phyloP scores from a whole-genome alignment of 1,140 invertebrate genomes.

The Watersipora subatra region DNA sequence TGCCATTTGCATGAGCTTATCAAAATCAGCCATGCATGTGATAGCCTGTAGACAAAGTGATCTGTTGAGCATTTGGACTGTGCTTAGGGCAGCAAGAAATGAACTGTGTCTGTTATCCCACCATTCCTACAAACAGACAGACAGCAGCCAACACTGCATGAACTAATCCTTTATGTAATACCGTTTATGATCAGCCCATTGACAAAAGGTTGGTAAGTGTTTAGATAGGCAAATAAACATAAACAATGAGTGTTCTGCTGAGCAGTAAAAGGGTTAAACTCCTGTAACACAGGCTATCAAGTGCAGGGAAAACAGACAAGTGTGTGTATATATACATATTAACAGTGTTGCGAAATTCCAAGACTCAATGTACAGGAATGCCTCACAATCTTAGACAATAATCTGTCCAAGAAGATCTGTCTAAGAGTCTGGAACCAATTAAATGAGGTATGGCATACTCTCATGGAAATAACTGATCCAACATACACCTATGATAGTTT shows the following conservation, averaged over 20 bases:
- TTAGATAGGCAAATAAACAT: not conserved
- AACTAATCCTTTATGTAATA: not conserved
- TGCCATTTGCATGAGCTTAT: conserved; percentile 1
- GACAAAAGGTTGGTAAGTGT: not conserved
- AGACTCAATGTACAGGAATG: too few species aligned
- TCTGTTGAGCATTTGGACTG: not conserved
- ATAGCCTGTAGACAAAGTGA: not conserved
- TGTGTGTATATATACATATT: too few species aligned
- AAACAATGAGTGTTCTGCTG: not conserved
- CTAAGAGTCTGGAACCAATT: too few species aligned
- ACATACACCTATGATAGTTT: too few species aligned
- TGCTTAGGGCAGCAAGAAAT: not conserved
- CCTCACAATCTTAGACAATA: too few species aligned
- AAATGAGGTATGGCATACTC: too few species aligned
- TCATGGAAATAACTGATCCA: too few species aligned
- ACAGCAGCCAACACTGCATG: not conserved
- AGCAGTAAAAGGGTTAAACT: not conserved
- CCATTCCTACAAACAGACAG: not conserved
- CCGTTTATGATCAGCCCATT: not conserved
- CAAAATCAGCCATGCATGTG: not conserved
- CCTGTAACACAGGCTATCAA: not conserved
- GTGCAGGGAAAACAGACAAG: too few species aligned
- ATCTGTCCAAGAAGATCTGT: too few species aligned
- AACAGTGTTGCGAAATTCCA: too few species aligned
- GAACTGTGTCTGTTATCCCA: not conserved